Evolutionary conservation across 2,797 vertebrate species (phyloP), one percentile per base, ranked within the genome.

Genomic region (Florisuga fusca): DNA sequence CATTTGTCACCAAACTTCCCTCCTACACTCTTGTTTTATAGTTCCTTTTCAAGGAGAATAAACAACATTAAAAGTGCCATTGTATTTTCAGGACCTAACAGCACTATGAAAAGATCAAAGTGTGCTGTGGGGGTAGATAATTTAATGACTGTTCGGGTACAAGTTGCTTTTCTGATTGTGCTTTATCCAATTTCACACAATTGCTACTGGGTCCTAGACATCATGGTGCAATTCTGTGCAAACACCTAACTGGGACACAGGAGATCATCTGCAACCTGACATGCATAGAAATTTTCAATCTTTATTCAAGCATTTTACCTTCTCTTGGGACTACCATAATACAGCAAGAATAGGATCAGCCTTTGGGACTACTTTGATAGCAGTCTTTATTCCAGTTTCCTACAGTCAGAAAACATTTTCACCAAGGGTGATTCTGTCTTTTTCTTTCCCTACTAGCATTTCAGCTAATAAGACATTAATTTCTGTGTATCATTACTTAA

Each of bases 61-160:
- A 83, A 58, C 38, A 41, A 41, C 38, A 41, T 83, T 84, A 41
- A 89, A 95, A 90, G 45, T 50, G 38, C 19, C 13, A 63, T 29
- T 50, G 23, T 41, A 87, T 87, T 94, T 89, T 58, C 79, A 85
- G 48, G n/a, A 51, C 31, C 74, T 77, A 85, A 50, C 29, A 79
- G n/a, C 50, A 25, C 18, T 83, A 46, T 43, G 50, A 41, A 93
- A 93, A 74, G 36, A 55, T 73, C 20, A 45, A 33, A 64, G 33
- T 46, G 41, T 64, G 31, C 38, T 79, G 17, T 71, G 22, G 51
- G 54, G 85, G 26, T 34, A 68, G 57, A 33, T 86, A 93, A 83
- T 5, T 67, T 43, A 87, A 93, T 79, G 38, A 66, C 55, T 82
- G 15, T 51, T 55, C 36, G 77, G 36, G 13, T 89, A 77, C 9